Base-by-base conservation (phyloP, 1,140 invertebrate genomes). In the Whitmania pigra region DNA sequence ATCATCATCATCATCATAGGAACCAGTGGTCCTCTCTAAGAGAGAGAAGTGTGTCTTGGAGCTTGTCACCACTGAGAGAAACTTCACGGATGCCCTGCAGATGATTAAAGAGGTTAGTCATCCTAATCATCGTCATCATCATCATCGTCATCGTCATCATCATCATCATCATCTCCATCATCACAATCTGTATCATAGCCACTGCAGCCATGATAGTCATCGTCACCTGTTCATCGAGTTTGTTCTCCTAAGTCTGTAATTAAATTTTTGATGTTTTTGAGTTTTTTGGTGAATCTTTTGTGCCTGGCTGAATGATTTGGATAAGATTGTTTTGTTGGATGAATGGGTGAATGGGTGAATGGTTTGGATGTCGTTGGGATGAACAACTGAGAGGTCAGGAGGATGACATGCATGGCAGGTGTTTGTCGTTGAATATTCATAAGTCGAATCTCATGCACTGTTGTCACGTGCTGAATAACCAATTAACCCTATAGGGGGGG, bases 21-120 rank as follows among this genome's bases (percentile, higher is more conserved):
- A 31, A 27, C 67, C 43, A 27, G 25, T 69, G 67, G 25, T 40
- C n/a, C 31, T 22, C 22, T 31, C 77, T 79, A 96, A 96, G 82
- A 84, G 93, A 73, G 94, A 97, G 82, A 94, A 94, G 80, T 94
- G 95, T 68, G 90, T 98, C 74, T 89, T 92, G 77, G 95, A 99
- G 82, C 84, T 99, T 6, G 86, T 97, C 18, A 93, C 97, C 82
- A 98, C 95, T 0, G 95, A 99, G 82, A 90, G 89, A 74, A 97
- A 97, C 83, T 99, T 97, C 80, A 88, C 96, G 25, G 91, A 95
- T 76, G 94, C 95, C 53, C 84, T 99, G 22, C 87, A 87, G 76
- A 94, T 92, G 83, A 86, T 98, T 55, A 88, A 77, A 29, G 73
- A 69, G 49, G 79, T 80, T 74, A 75, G 74, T 63, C 2, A 27